phyloP scores from a whole-genome alignment of 2,113 vertebrate species.

The Microcebus griseorufus region DNA sequence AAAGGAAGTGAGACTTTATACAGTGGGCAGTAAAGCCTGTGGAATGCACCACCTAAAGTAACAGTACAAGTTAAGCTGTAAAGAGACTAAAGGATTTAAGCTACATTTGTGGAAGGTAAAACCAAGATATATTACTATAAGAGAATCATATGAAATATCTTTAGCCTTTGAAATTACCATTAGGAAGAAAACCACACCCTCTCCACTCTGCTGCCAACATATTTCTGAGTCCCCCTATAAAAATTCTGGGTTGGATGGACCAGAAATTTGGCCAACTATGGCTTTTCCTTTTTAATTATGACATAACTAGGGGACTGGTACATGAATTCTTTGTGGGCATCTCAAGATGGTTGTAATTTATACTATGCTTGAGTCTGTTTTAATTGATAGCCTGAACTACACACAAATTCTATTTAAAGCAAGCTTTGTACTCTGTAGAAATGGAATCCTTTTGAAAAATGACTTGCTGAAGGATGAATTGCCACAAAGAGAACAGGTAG shows the following conservation, averaged over 20 bases:
- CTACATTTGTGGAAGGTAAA: conserved; percentile 36
- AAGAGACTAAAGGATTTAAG: conserved; percentile 23
- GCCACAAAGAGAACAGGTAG: conserved; percentile 69
- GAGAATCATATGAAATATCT: conserved; percentile 32
- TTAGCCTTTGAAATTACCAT: conserved; percentile 19
- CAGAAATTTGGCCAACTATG: conserved; percentile 37
- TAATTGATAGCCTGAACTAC: conserved; percentile 28
- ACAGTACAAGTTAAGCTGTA: conserved; percentile 27
- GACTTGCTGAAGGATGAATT: conserved; percentile 65
- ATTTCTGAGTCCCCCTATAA: background rate
- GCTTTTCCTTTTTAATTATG: conserved; percentile 52
- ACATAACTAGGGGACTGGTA: background rate
- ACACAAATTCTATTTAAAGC: conserved; percentile 61
- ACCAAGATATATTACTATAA: background rate
- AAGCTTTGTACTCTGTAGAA: conserved; percentile 66
- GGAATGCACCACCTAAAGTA: background rate
- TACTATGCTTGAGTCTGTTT: background rate
- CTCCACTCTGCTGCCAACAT: background rate
- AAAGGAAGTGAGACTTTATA: conserved; percentile 62
- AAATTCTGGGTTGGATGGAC: conserved; percentile 8
- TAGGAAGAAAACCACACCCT: background rate
- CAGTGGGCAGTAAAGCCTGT: conserved; percentile 49
- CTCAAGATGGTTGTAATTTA: conserved; percentile 20
- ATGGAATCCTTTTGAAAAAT: conserved; percentile 68
- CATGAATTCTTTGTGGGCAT: background rate